Conservation (phyloP, 1,140 invertebrate species). For the Zaprionus capensis region DNA sequence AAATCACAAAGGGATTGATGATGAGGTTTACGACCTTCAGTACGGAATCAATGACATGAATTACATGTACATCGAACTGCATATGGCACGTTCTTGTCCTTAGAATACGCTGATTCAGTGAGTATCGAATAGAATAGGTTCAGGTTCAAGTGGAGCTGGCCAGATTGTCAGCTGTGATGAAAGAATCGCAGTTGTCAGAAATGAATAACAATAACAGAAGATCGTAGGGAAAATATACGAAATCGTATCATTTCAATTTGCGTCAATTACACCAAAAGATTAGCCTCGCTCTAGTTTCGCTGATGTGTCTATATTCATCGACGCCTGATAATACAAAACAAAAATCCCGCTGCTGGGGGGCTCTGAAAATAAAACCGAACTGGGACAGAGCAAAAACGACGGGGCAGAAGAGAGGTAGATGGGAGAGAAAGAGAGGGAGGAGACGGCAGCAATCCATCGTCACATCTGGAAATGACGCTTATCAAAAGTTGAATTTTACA, state of each 20-base stretch:
- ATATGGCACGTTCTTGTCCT: slow-evolving; percentile 29
- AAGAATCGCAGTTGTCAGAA: slow-evolving; percentile 16
- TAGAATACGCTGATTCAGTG: slow-evolving; percentile 33
- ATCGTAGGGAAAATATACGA: slow-evolving; percentile 23
- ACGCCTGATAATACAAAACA: slow-evolving; percentile 68
- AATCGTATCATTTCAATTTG: slow-evolving; percentile 69
- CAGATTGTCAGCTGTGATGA: slow-evolving; percentile 3
- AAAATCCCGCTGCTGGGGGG: slow-evolving; percentile 52
- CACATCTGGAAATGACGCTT: slow-evolving; percentile 32
- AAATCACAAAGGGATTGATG: slow-evolving; percentile 4
- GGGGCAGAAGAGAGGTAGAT: background rate
- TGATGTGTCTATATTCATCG: slow-evolving; percentile 63
- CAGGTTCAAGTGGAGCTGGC: slow-evolving; percentile 39
- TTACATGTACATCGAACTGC: slow-evolving; percentile 11
- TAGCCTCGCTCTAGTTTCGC: slow-evolving; percentile 74
- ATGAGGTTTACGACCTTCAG: slow-evolving; percentile 22
- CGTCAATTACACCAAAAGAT: slow-evolving; percentile 77
- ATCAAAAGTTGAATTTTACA: slow-evolving; percentile 36
- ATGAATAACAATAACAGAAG: slow-evolving; percentile 46
- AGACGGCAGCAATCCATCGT: slow-evolving; percentile 9
- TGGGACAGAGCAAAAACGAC: background rate
- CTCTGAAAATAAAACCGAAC: slow-evolving; percentile 4
- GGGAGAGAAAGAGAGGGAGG: background rate
- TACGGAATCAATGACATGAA: slow-evolving; percentile 23
- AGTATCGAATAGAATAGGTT: background rate